Percentiles rank a stretch among this genome's conserved stretches.
These are phyloP conservation scores for Melanotaenia pygmaea DNA, from an alignment of 2,797 vertebrate genomes.

Conservation along the genomic window DNA sequence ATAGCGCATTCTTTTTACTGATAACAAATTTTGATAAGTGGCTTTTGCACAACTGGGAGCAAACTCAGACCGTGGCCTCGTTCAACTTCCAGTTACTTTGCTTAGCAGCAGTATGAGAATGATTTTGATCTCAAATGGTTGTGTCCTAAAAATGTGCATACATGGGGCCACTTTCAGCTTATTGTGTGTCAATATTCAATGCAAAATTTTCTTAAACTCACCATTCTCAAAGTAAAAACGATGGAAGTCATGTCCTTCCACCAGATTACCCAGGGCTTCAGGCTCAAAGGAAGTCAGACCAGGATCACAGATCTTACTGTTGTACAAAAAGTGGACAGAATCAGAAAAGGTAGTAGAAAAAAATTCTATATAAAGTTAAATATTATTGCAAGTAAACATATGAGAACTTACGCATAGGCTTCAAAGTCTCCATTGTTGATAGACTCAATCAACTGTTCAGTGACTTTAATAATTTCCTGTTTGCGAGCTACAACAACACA, in stretches of 20 bases:
- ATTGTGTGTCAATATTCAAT: background rate
- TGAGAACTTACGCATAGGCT: constrained; percentile 89
- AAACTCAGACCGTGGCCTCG: background rate
- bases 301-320: constrained; percentile 93
- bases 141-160: background rate
- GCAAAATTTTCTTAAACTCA: constrained; percentile 60
- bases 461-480: constrained; percentile 90
- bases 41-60: background rate
- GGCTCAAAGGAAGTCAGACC: constrained; percentile 96
- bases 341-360: constrained; percentile 7
- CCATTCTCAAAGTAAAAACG: constrained; percentile 97
- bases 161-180: background rate
- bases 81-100: too few species aligned
- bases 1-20: background rate
- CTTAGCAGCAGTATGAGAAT: background rate
- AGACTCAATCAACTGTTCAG: constrained; percentile 88
- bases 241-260: constrained; percentile 97
- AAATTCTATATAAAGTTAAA: background rate
- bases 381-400: background rate
- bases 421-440: constrained; percentile 97
- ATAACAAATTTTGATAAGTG: background rate
- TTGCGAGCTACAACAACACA: constrained; percentile 84
- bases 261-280: constrained; percentile 94
- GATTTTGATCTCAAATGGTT: background rate
- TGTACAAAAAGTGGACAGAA: background rate